Conservation (phyloP, 2,113 vertebrate species). For the Alectura lathami region DNA sequence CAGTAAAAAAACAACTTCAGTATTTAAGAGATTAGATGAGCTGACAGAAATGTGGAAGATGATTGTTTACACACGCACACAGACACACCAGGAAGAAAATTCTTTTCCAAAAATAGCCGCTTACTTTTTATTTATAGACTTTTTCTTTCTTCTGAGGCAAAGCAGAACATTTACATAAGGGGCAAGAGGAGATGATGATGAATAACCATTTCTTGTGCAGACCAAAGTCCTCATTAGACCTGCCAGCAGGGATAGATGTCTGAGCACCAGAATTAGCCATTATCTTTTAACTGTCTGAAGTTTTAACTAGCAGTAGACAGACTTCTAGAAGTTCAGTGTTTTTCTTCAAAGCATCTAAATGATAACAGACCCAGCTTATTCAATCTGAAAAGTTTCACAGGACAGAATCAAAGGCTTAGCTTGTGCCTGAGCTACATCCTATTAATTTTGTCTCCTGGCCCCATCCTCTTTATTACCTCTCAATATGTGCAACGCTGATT, state of each 20-base stretch:
- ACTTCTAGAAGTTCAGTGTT: not conserved
- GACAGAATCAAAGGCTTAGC: not conserved
- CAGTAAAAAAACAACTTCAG: not conserved
- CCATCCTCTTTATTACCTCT: not conserved
- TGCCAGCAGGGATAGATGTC: conserved; percentile 58
- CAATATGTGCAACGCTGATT: not conserved
- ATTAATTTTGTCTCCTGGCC: not conserved
- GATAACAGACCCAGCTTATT: not conserved
- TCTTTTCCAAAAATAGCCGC: conserved; percentile 57
- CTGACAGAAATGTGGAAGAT: conserved; percentile 47
- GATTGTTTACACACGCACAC: conserved; percentile 32
- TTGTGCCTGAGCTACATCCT: not conserved
- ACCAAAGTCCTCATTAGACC: conserved; percentile 60
- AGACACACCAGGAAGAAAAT: conserved; percentile 43
- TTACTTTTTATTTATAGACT: conserved; percentile 58
- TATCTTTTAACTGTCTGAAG: conserved; percentile 54
- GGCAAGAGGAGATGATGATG: conserved; percentile 47
- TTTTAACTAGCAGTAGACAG: not conserved
- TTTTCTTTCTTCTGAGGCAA: conserved; percentile 5
- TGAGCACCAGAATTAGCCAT: conserved; percentile 68
- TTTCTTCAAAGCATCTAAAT: not conserved
- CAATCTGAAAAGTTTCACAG: not conserved
- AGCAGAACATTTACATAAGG: conserved; percentile 62
- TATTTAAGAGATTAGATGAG: conserved; percentile 57
- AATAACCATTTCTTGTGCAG: conserved; percentile 59